Base-by-base conservation (phyloP, 92 coral and sea anemone species). In the Chrysogorgia sp. region DNA sequence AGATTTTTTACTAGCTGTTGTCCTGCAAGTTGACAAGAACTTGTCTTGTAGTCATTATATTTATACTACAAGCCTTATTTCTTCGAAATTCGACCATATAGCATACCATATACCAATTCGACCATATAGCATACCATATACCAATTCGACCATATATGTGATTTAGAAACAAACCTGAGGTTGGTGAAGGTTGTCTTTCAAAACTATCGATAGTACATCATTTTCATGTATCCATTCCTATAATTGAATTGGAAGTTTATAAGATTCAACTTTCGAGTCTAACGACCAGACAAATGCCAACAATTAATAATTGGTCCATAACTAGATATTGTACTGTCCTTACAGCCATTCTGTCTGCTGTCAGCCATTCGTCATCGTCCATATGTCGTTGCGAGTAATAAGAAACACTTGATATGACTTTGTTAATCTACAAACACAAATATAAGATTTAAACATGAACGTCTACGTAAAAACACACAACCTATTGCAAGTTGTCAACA, bases 301-400 rank as follows among this genome's bases (percentile, higher is more conserved):
- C n/a, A n/a, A 52, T 5, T n/a, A 52, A 23, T 52, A 52, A 52
- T n/a, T n/a, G 22, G 17, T 52, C 22, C 17, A 6, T 23, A 23
- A 17, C 26, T 17, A 5, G 5, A 5, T 52, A 52, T 17, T 17
- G 28, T 14, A 22, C 2, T 21, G 0, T 87, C 89, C 98, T 89
- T 80, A 94, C 98, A 19, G 97, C 98, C 97, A 94, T 89, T 53
- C 92, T 81, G 70, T 94, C 98, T n/a, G 98, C 98, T 33, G 98
- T 94, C 37, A 94, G 85, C 98, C 98, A 94, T 43, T 94, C 98
- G 20, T 94, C 96, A 22, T 94, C 98, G 34, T 92, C 97, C 47
- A 83, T 76, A 77, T 94, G 96, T 37, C 97, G 94, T 67, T 94
- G 98, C 86, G 97, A 87, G 84, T 89, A 92, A 85, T 94, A 94